Conservation (phyloP, 2,797 vertebrate species). For the Rhabdomys pumilio region DNA sequence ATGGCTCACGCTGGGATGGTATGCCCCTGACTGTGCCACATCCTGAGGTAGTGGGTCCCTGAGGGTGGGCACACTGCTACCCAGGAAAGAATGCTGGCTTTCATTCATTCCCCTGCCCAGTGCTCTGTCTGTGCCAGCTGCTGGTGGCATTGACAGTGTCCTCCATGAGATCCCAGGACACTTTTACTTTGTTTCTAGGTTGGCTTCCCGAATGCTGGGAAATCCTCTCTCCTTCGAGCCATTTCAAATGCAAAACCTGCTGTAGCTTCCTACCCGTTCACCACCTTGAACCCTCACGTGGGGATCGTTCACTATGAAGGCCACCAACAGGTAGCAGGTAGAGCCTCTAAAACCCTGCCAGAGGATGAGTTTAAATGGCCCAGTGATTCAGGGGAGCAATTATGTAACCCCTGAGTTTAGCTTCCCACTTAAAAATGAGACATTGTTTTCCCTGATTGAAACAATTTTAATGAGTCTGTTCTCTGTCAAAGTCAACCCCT, state of each 20-base stretch:
- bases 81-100: rapidly evolving
- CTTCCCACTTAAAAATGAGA: not conserved
- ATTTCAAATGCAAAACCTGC: conserved; percentile 96
- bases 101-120: not conserved
- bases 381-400: not conserved
- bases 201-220: conserved; percentile 98
- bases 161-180: rapidly evolving
- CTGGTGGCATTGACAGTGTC: not conserved
- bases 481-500: not conserved
- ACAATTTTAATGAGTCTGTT: not conserved
- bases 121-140: not conserved
- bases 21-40: not conserved
- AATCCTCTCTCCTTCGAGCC: conserved; percentile 95
- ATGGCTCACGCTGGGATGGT: conserved; percentile 98
- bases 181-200: conserved; percentile 90
- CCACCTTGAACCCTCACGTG: conserved; percentile 96
- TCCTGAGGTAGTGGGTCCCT: too few species aligned
- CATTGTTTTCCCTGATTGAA: not conserved
- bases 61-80: too few species aligned
- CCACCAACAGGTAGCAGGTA: conserved; percentile 97
- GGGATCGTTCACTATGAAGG: conserved; percentile 95
- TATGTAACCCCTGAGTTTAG: not conserved
- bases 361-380: not conserved
- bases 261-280: conserved; percentile 97
- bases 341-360: not conserved